Evolutionary conservation across 2,113 vertebrate genomes (phyloP), one percentile per base, ranked within the genome.

Genomic region (Paedocypris sp.): DNA sequence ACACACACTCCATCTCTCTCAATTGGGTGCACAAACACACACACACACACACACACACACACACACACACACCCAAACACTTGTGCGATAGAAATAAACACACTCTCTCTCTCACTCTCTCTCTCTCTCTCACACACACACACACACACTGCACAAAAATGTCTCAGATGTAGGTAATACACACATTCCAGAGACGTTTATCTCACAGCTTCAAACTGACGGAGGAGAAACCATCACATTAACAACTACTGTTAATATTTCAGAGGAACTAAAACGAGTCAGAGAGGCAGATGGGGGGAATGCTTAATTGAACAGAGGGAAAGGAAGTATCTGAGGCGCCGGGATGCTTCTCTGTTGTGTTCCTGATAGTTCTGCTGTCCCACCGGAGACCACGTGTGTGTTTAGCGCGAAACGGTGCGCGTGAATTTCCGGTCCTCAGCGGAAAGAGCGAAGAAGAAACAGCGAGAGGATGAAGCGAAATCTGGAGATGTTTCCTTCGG

Each of bases 221-320:
- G 74, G 63, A 68, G 68, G 62, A 70, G 53, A 73, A 77, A 80
- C 69, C 70, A 77, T 75, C 68, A 74, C 72, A 72, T 71, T 59
- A 76, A 75, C 71, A 79, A 76, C 70, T 64, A 77, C 42, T 73
- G 60, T 74, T 53, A 77, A 70, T 75, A 77, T 79, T 80, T 75
- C 74, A 74, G 78, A 65, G 74, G 70, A 74, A 72, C 60, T 3
- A 8, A 59, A 52, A 58, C 5, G 43, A 68, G 75, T 73, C 64
- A 42, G 64, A 67, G 69, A 56, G 74, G 76, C 80, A 83, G 82
- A 83, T 83, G 79, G 84, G 59, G 71, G 68, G 71, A 77, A 80
- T 84, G 75, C 82, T 85, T 83, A 82, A 85, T 85, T 82, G 75
- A 82, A 80, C 77, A 82, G 78, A 76, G 71, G 77, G 75, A 77